These are phyloP conservation scores for Digitonthophagus gazella DNA, from an alignment of 2,888 invertebrate genomes.

Conservation along the genomic window DNA sequence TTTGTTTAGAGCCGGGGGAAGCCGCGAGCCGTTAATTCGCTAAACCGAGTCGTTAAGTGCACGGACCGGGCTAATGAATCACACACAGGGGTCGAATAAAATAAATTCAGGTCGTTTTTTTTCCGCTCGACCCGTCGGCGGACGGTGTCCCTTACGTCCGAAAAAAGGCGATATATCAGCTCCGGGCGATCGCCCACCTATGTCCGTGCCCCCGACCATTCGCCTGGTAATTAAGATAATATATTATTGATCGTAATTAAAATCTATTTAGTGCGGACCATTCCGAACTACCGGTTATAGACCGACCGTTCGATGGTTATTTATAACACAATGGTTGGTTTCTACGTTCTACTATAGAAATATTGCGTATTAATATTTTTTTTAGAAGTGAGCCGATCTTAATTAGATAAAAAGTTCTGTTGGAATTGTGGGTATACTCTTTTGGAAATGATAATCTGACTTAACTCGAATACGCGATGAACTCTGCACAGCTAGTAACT, in stretches of 20 bases:
- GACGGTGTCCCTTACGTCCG: constrained; percentile 1
- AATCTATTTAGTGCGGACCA: constrained; percentile 45
- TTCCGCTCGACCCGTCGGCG: constrained; percentile 23
- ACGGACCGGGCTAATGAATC: constrained; percentile 37
- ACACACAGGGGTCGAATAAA: constrained; percentile 40
- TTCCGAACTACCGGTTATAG: constrained; percentile 37
- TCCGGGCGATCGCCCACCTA: constrained; percentile 42
- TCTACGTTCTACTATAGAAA: too few relatives aligned
- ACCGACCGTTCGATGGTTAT: neutral
- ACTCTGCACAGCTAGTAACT: neutral
- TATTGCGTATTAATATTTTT: too few relatives aligned
- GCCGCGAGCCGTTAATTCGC: constrained; percentile 25
- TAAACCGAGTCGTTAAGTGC: constrained; percentile 29
- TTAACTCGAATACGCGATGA: neutral
- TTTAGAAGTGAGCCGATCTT: too few relatives aligned
- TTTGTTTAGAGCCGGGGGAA: constrained; percentile 13
- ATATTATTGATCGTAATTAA: constrained; percentile 48
- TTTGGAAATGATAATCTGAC: neutral
- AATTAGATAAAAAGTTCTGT: too few relatives aligned
- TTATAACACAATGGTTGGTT: neutral
- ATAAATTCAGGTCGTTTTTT: constrained; percentile 38
- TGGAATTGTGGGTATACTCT: neutral
- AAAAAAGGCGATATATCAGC: constrained; percentile 41
- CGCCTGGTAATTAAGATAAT: constrained; percentile 44
- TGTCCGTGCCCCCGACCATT: constrained; percentile 18